A percentile compares a stretch with the other conserved stretches of the same genome.
Conservation (phyloP, 2,888 invertebrate species). For the Ditula angustiorana region DNA sequence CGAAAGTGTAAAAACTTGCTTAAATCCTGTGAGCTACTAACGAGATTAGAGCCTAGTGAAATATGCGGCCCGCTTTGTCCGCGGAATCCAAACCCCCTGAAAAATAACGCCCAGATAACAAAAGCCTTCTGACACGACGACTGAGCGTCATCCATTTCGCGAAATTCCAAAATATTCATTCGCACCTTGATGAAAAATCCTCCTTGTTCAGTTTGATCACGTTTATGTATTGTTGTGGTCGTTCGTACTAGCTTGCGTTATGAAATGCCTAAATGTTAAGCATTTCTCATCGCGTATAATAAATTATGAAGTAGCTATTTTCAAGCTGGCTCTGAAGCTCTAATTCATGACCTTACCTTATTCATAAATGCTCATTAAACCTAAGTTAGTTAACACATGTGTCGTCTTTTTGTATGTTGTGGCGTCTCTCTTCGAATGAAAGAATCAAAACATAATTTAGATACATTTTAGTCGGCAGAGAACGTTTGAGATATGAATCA, state of each 20-base stretch:
- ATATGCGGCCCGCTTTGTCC: conserved; percentile 78
- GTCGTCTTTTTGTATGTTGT: too few species aligned
- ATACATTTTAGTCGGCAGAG: too few species aligned
- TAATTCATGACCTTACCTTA: too few species aligned
- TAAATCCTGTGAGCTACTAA: conserved; percentile 69
- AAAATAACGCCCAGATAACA: conserved; percentile 79
- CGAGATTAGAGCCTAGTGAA: conserved; percentile 78
- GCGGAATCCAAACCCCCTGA: conserved; percentile 70
- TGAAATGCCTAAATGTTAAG: neutral
- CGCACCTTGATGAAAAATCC: conserved; percentile 57
- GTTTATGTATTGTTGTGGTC: conserved; percentile 26
- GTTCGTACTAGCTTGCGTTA: conserved; percentile 12
- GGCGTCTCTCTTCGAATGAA: too few species aligned
- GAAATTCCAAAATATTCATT: conserved; percentile 64
- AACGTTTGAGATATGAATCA: neutral
- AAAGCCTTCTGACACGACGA: conserved; percentile 71
- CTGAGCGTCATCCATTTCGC: conserved; percentile 61
- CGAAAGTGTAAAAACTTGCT: conserved; percentile 66
- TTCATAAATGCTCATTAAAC: too few species aligned
- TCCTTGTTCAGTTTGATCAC: conserved; percentile 48
- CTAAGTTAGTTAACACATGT: too few species aligned
- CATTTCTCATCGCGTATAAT: too few species aligned
- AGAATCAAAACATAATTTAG: too few species aligned
- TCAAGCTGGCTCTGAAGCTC: too few species aligned
- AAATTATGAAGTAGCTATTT: too few species aligned